A percentile compares a stretch with the other conserved stretches of the same genome.
Conservation (phyloP, 2,113 vertebrate species). For the Aspidoscelis tigris region DNA sequence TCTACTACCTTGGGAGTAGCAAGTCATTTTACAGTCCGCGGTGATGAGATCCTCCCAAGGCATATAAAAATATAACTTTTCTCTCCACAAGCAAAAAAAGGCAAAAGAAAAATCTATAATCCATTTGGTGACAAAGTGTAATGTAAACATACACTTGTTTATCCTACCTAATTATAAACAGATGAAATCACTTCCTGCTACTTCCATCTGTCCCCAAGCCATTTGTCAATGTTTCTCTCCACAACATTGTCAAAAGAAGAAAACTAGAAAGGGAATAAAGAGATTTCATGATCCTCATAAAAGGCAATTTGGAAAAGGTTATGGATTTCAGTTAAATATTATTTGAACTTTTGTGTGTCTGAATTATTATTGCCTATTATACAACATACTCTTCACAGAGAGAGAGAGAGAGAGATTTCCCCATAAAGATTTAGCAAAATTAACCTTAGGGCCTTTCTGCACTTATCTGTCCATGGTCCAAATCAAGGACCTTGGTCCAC, state of each 20-base stretch:
- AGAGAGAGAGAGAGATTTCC: too few species aligned
- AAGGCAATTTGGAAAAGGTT: slow-evolving; percentile 11
- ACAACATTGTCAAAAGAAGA: not conserved
- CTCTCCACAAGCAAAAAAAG: not conserved
- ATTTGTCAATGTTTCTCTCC: slow-evolving; percentile 8
- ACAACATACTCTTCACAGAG: not conserved
- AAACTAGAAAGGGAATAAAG: not conserved
- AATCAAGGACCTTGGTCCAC: too few species aligned
- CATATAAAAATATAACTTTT: not conserved
- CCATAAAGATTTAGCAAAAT: not conserved
- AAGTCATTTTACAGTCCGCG: not conserved
- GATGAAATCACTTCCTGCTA: slow-evolving; percentile 8
- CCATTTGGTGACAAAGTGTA: slow-evolving; percentile 12
- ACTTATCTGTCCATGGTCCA: too few species aligned
- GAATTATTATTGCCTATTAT: slow-evolving; percentile 4
- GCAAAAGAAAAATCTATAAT: slow-evolving; percentile 11
- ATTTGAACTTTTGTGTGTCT: slow-evolving; percentile 10
- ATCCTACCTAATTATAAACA: slow-evolving; percentile 22
- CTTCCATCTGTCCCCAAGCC: not conserved
- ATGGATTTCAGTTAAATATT: slow-evolving; percentile 5
- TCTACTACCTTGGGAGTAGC: not conserved
- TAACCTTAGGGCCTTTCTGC: not conserved
- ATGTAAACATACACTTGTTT: not conserved
- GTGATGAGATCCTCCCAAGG: not conserved
- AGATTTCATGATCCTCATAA: slow-evolving; percentile 1